These are phyloP conservation scores for Trematocara zebra DNA, from an alignment of 2,113 vertebrate genomes.

Conservation along the genomic window DNA sequence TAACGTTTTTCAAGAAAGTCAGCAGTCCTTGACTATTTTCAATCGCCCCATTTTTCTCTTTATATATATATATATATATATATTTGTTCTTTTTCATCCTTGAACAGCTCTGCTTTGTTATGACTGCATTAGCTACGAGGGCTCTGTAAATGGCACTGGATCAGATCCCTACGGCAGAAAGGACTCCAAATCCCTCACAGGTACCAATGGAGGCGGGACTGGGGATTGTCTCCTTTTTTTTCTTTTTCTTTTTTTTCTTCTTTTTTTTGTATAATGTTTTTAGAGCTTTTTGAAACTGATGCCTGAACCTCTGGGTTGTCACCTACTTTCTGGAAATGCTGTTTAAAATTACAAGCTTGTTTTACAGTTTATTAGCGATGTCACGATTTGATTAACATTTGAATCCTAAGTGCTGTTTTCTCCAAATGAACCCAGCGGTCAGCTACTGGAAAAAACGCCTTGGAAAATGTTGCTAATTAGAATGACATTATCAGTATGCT, in stretches of 20 bases:
- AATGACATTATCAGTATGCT: slow-evolving; percentile 19
- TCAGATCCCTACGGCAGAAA: slow-evolving; percentile 63
- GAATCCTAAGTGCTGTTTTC: neutral
- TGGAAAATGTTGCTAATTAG: neutral
- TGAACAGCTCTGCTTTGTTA: slow-evolving; percentile 80
- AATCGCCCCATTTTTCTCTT: slow-evolving; percentile 42
- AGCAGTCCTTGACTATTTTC: slow-evolving; percentile 37
- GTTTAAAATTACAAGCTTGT: neutral
- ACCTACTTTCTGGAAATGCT: neutral
- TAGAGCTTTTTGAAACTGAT: neutral
- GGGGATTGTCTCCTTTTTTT: slow-evolving; percentile 32
- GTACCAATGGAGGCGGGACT: slow-evolving; percentile 64
- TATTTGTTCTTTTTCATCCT: slow-evolving; percentile 54
- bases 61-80: slow-evolving; percentile 29
- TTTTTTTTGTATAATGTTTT: neutral
- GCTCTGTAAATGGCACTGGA: slow-evolving; percentile 70
- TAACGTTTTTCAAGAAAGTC: slow-evolving; percentile 3
- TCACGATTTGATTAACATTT: neutral
- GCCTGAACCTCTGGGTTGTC: neutral
- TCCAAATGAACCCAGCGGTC: neutral
- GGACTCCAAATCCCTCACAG: slow-evolving; percentile 73
- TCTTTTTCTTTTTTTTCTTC: slow-evolving; percentile 9
- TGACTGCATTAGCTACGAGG: slow-evolving; percentile 79
- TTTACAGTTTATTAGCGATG: neutral
- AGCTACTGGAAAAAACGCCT: neutral